phyloP scores from a whole-genome alignment of 2,888 invertebrate genomes.

The Plutella xylostella region DNA sequence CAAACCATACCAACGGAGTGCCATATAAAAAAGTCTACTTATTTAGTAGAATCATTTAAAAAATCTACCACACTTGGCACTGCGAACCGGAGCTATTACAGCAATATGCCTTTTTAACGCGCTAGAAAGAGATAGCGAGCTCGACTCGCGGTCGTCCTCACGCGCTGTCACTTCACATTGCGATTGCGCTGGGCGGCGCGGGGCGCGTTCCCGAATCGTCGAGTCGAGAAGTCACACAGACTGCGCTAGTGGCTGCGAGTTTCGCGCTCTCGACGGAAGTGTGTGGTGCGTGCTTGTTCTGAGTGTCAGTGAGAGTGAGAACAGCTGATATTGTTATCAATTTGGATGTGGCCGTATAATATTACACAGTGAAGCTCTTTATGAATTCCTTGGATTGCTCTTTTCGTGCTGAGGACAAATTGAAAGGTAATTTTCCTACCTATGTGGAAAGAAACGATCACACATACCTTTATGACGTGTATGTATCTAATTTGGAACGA shows the following conservation, averaged over 20 bases:
- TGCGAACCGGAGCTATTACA: too few species aligned
- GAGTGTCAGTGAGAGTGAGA: constrained; percentile 39
- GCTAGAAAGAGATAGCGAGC: too few species aligned
- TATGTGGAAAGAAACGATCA: background rate
- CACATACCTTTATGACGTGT: background rate
- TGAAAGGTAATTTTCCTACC: constrained; percentile 3
- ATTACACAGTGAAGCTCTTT: background rate
- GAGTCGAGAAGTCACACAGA: constrained; percentile 16
- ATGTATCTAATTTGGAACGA: constrained; percentile 28
- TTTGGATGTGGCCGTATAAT: constrained; percentile 26
- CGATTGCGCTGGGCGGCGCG: background rate
- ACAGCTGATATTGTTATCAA: constrained; percentile 17
- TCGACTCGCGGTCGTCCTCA: too few species aligned
- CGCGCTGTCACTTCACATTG: background rate
- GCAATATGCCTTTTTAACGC: too few species aligned
- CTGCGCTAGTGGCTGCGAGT: too few species aligned
- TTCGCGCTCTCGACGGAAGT: constrained; percentile 46
- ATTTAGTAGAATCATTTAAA: too few species aligned
- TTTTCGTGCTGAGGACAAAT: constrained; percentile 1
- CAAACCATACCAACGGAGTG: too few species aligned
- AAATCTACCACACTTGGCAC: too few species aligned
- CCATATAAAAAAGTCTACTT: too few species aligned
- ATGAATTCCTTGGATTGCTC: constrained; percentile 4
- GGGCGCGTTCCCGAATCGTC: background rate
- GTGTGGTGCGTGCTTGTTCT: constrained; percentile 37